Evolutionary conservation across 30 jellyfish, hydroid and myxozoan species (phyloP), one percentile per base, ranked within the genome.

Genomic region (Cassiopea xamachana): DNA sequence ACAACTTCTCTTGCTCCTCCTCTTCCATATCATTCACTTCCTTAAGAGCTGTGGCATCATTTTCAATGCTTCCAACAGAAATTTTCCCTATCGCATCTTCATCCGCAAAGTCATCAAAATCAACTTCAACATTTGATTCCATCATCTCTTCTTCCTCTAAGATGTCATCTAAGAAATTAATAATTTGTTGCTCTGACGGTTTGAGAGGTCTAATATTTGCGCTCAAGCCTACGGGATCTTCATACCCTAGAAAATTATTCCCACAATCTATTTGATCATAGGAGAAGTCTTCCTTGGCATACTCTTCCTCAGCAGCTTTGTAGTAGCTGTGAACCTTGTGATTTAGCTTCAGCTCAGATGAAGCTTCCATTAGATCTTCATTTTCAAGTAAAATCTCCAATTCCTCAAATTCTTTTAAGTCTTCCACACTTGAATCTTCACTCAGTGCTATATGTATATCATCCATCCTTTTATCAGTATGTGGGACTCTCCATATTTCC

Each of bases 341-440:
- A 5, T 64, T 16, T 64, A 27, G 15, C 2, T 4, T 64, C 5
- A 43, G 1, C 7, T 68, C 59, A 7, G 47, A 49, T 27, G 47
- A 68, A 83, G 10, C 85, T 13, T 60, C 93, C 44, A 46, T 7
- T 17, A 51, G 39, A 51, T 73, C 79, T 12, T 79, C 89, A 1
- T 55, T 77, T 67, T 78, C 94, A 67, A 87, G 68, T 46, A 87
- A 16, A 46, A 7, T 19, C 48, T 87, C 94, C 39, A 87, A 62
- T 72, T 77, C 94, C 19, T 76, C 94, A 69, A 77, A 77, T 60
- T 87, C 86, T 67, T 62, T 81, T 73, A 62, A 73, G 2, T 70
- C 94, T 1, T 51, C 89, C 18, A 43, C 39, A 19, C 39, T 43
- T 16, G 39, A 71, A 71, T 71, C 80, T 55, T 10, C 39, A 16